A percentile compares a stretch with the other conserved stretches of the same genome.
phyloP scores from a whole-genome alignment of 2,888 invertebrate species.

The Drosophila anceps region DNA sequence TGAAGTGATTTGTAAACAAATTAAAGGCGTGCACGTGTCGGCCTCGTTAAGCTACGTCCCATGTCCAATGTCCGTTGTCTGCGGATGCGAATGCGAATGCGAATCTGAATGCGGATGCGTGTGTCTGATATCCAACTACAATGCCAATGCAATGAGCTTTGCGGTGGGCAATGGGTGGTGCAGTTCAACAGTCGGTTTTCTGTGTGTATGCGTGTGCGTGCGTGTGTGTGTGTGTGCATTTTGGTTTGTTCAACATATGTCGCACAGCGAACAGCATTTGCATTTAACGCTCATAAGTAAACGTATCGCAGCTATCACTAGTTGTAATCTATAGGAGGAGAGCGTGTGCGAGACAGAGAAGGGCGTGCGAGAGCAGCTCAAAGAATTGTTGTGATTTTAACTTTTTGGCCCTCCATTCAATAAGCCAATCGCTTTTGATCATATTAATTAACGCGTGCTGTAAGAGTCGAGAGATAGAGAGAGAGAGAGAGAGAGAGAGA shows the following conservation, averaged over 20 bases:
- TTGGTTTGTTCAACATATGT: slow-evolving; percentile 45
- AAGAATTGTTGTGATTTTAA: slow-evolving; percentile 54
- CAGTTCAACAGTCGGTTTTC: slow-evolving; percentile 17
- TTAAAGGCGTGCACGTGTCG: slow-evolving; percentile 85
- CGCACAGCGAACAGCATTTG: slow-evolving; percentile 52
- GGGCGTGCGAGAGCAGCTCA: not conserved
- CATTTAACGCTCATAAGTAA: slow-evolving; percentile 71
- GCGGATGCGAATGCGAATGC: slow-evolving; percentile 45
- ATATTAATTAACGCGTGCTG: slow-evolving; percentile 53
- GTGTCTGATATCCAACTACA: slow-evolving; percentile 55
- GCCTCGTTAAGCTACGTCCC: slow-evolving; percentile 81
- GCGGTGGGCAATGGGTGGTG: slow-evolving; percentile 46
- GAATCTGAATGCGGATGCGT: slow-evolving; percentile 52
- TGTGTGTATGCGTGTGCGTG: not conserved
- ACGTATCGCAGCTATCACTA: slow-evolving; percentile 63
- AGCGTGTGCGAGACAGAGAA: not conserved
- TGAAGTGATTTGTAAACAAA: slow-evolving; percentile 86
- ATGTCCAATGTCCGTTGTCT: not conserved
- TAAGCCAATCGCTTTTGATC: slow-evolving; percentile 61
- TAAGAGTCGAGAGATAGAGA: slow-evolving; percentile 29
- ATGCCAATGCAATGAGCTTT: slow-evolving; percentile 59
- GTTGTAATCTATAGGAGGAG: slow-evolving; percentile 44
- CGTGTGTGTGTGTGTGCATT: slow-evolving; percentile 4
- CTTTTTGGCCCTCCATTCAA: slow-evolving; percentile 41
- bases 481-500: not conserved